Evolutionary conservation across 2,797 vertebrate species (phyloP).

Genomic region (Anguilla anguilla): DNA sequence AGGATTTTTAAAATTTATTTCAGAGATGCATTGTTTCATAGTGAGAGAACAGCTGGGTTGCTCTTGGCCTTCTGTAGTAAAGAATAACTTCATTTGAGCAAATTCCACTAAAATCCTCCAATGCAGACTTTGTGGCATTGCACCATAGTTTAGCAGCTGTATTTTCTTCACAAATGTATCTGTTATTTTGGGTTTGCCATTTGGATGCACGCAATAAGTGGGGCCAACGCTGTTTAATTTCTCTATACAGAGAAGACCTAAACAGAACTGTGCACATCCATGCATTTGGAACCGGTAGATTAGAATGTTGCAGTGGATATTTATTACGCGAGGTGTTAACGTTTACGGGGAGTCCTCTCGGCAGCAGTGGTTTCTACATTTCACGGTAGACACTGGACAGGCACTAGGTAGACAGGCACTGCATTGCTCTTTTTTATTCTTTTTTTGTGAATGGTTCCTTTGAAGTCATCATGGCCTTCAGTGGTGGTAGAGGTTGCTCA

Average conservation of each 20-base stretch:
- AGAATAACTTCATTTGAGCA: slow-evolving; percentile 50
- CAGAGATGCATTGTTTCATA: slow-evolving; percentile 35
- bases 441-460: too few species aligned
- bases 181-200: slow-evolving; percentile 5
- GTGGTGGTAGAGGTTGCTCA: too few species aligned
- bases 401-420: neutral
- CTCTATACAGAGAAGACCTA: neutral
- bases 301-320: neutral
- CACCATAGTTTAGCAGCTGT: slow-evolving; percentile 57
- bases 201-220: neutral
- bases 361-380: neutral
- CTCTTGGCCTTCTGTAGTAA: slow-evolving; percentile 46
- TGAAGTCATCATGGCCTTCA: too few species aligned
- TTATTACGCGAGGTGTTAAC: neutral
- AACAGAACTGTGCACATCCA: neutral
- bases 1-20: neutral
- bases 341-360: neutral
- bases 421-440: too few species aligned
- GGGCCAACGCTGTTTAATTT: neutral
- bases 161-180: slow-evolving; percentile 40
- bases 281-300: neutral
- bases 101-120: slow-evolving; percentile 44
- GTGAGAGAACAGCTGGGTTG: slow-evolving; percentile 43
- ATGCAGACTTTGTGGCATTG: slow-evolving; percentile 47
- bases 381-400: neutral